Percentiles rank a stretch among this genome's conserved stretches.
phyloP scores from a whole-genome alignment of 2,113 vertebrate genomes.

The Isurus oxyrinchus region DNA sequence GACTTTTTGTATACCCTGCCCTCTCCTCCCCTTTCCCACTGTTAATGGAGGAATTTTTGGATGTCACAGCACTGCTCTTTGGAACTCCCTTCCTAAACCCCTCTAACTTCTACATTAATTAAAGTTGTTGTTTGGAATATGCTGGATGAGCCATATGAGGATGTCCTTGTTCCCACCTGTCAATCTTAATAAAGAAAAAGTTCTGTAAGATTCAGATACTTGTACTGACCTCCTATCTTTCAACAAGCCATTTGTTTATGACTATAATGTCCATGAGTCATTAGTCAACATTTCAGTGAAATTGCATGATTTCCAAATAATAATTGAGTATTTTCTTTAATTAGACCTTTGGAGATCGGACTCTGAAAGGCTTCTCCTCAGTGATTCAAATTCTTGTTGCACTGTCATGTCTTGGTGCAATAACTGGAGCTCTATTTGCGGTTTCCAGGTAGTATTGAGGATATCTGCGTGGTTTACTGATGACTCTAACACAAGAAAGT shows the following conservation, averaged over 20 bases:
- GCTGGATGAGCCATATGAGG: background rate
- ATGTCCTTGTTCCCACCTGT: background rate
- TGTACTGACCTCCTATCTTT: background rate
- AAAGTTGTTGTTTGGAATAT: background rate
- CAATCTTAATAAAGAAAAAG: background rate
- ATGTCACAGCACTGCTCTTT: background rate
- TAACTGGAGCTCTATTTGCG: constrained; percentile 72
- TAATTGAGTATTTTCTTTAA: constrained; percentile 1
- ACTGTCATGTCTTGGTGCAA: constrained; percentile 73
- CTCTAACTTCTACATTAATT: background rate
- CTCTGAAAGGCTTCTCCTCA: constrained; percentile 59
- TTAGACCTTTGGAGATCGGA: constrained; percentile 71
- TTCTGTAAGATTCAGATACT: background rate
- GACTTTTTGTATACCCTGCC: background rate
- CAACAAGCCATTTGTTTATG: no score
- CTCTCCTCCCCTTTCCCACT: background rate
- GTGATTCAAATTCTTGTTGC: constrained; percentile 72
- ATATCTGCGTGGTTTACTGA: background rate
- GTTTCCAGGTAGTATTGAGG: constrained; percentile 60
- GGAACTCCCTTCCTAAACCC: background rate
- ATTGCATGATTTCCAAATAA: background rate
- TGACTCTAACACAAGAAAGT: background rate
- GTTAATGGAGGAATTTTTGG: background rate
- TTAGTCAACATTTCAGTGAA: background rate
- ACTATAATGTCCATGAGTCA: background rate